Base-by-base conservation (phyloP, 2,888 invertebrate genomes). In the Branchinecta sandiegonensis region DNA sequence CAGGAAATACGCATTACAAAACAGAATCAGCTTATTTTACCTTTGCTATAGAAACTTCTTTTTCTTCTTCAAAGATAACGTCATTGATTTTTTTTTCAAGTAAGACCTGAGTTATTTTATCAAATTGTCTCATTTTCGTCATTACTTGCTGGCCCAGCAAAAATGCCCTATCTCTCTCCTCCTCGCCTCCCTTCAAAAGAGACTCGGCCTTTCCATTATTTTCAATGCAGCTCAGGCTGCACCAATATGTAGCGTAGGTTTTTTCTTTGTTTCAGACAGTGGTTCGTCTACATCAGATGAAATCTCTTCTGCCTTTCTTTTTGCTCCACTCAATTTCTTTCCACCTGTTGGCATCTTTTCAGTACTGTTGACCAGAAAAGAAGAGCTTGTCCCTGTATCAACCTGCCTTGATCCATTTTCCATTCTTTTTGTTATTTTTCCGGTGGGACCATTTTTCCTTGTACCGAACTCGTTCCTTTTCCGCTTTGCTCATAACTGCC, bases 151-250 rank as follows among this genome's bases (percentile, higher is more conserved):
- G 56, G 56, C 56, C 56, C 56, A 50, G 14, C 13, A 50, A 50
- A 50, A 50, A 50, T 50, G 6, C 56, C 56, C 56, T 50, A 14
- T 50, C 56, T 50, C 56, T 50, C 56, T 50, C 14, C 56, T 50
- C 56, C 56, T 50, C 56, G 14, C 56, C 14, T 50, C 5, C 56
- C 56, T 50, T 50, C 14, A 50, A 50, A 3, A 50, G 56, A 50
- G 13, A n/a, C 56, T 50, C 56, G 13, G 56, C 56, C 56, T 14
- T 50, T 50, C 56, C 56, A 50, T 50, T 13, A 50, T 50, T 14
- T 50, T 13, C 56, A 6, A n/a, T 5, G 56, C 56, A 50, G 56
- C 6, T 50, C 4, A 50, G 14, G 56, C 56, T n/a, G 56, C 56
- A 50, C 56, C 56, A 50, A 50, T 50, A 3, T 50, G 56, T n/a